Evolutionary conservation across 1,140 invertebrate species (phyloP), one percentile per base, ranked within the genome.

Genomic region (Mactra quadrangularis): DNA sequence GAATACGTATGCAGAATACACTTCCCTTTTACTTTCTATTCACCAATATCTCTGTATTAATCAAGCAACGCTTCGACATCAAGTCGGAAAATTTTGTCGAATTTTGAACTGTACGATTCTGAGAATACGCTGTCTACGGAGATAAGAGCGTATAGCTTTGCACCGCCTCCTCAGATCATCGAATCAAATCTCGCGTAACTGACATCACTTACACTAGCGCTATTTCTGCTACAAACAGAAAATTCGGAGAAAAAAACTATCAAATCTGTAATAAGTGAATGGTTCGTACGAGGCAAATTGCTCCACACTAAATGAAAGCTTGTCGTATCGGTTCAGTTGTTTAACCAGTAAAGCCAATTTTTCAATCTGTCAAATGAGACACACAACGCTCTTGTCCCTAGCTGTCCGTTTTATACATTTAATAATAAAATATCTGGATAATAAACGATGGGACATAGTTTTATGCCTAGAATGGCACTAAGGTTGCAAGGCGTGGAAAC

Each of bases 321-420:
- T 15, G 38, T 41, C 38, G 38, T n/a, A 29, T 50, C 50, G 78
- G 66, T 71, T 71, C 53, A 82, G 25, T 71, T 82, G 78, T 47
- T 59, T 9, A 71, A 55, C 45, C 47, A 82, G 74, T 64, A 45
- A 31, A 64, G 57, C 55, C 71, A 74, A 82, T 82, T 82, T 82
- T 47, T 82, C 79, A 82, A 38, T 47, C 79, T 82, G 79, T 82
- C 79, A 82, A 38, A 82, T 31, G 70, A 17, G 68, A 27, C 79
- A 72, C 19, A 9, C 29, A 15, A 41, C 38, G 22, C 41, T 57
- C 76, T 45, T 59, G n/a, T 31, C 60, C 50, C 29, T 29, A 27
- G 33, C 35, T 68, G 50, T 66, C 60, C 62, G 53, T 6, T 29
- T 38, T 7, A 29, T 55, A 64, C 53, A 59, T 64, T 78, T 53